A percentile compares a stretch with the other conserved stretches of the same genome.
Conservation (phyloP, 2,113 vertebrate species). For the Planiliza haematocheilus region DNA sequence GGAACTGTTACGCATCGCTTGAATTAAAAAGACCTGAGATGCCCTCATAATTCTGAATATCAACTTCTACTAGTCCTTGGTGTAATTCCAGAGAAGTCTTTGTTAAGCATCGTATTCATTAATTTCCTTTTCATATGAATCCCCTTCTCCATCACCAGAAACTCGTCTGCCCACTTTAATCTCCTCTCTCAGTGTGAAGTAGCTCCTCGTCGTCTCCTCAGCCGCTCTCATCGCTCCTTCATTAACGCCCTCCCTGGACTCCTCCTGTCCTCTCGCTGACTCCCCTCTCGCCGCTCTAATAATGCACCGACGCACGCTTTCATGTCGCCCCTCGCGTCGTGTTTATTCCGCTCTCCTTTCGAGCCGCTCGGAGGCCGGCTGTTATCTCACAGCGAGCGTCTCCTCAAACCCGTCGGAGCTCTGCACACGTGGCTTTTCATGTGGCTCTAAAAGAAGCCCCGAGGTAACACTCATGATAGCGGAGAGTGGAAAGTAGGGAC, state of each 20-base stretch:
- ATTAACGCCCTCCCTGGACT: neutral
- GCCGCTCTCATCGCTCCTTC: neutral
- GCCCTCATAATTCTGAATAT: too few species aligned
- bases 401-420: neutral
- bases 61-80: too few species aligned
- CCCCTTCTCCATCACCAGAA: neutral
- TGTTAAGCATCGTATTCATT: neutral
- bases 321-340: neutral
- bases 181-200: slow-evolving; percentile 19
- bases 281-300: neutral
- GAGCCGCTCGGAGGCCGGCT: neutral
- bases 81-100: neutral
- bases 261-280: neutral
- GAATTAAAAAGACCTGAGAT: too few species aligned
- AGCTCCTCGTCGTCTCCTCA: slow-evolving; percentile 3
- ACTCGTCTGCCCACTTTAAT: neutral
- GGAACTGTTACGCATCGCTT: too few species aligned
- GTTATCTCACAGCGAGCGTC: too few species aligned
- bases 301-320: neutral
- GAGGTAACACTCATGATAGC: too few species aligned
- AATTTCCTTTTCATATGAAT: neutral
- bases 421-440: neutral
- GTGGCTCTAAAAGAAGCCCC: slow-evolving; percentile 6
- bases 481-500: too few species aligned
- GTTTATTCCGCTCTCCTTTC: neutral